Evolutionary conservation across 2,888 invertebrate species (phyloP).

Genomic region (Lasioglossum pauxillum): DNA sequence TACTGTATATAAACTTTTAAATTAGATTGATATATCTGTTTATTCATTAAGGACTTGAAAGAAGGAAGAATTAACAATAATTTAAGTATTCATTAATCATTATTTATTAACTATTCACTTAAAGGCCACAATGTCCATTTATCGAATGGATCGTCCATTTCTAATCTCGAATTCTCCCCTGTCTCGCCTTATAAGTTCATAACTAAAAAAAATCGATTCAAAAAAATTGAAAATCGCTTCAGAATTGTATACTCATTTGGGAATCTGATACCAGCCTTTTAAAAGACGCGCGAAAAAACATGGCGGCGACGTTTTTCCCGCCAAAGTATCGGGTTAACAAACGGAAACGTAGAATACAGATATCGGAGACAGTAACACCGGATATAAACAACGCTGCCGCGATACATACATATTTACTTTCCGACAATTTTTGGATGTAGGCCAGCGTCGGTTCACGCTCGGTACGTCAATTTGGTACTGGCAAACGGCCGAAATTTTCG

Average conservation of each 20-base stretch:
- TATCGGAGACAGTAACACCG: slow-evolving; percentile 30
- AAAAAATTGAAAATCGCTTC: too few relatives aligned
- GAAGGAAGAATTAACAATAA: too few relatives aligned
- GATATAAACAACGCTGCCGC: slow-evolving; percentile 62
- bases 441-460: slow-evolving; percentile 64
- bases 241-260: too few relatives aligned
- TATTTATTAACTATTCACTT: background rate
- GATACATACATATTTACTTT: slow-evolving; percentile 71
- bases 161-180: too few relatives aligned
- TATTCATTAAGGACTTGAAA: too few relatives aligned
- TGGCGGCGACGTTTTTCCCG: background rate
- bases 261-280: background rate
- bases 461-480: slow-evolving; percentile 68
- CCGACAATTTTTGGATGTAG: slow-evolving; percentile 67
- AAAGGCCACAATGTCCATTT: background rate
- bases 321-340: background rate
- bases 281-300: background rate
- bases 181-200: too few relatives aligned
- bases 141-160: too few relatives aligned
- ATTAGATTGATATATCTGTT: too few relatives aligned
- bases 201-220: too few relatives aligned
- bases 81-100: too few relatives aligned
- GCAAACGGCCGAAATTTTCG: slow-evolving; percentile 72
- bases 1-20: too few relatives aligned
- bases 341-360: slow-evolving; percentile 1